phyloP scores from a whole-genome alignment of 2,888 invertebrate species.

The Melanostoma scalare region DNA sequence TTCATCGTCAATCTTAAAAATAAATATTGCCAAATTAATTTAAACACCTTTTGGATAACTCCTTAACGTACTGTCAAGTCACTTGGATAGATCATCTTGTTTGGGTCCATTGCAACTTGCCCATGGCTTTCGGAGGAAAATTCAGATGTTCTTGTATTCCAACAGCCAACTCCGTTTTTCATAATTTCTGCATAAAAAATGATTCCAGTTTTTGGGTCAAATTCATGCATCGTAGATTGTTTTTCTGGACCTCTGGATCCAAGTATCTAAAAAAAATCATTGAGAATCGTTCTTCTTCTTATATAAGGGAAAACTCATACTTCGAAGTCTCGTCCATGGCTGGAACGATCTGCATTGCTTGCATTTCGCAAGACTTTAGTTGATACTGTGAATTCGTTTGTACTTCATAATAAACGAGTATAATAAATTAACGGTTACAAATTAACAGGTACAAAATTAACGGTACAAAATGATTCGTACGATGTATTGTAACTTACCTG shows the following conservation, averaged over 20 bases:
- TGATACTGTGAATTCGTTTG: constrained; percentile 87
- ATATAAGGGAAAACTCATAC: constrained; percentile 74
- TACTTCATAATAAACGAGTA: constrained; percentile 81
- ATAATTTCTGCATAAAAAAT: constrained; percentile 89
- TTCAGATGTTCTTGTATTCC: constrained; percentile 84
- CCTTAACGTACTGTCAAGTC: constrained; percentile 83
- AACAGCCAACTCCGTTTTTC: constrained; percentile 88
- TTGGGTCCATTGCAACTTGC: constrained; percentile 84
- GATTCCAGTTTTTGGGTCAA: constrained; percentile 85
- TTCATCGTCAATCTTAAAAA: constrained; percentile 84
- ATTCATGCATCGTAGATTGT: constrained; percentile 88
- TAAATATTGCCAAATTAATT: background rate
- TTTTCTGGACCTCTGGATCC: constrained; percentile 86
- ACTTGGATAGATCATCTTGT: constrained; percentile 88
- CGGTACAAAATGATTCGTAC: too few relatives aligned
- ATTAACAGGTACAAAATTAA: too few relatives aligned
- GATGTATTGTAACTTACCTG: constrained; percentile 70
- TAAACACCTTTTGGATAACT: background rate
- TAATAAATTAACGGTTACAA: too few relatives aligned
- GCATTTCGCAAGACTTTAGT: constrained; percentile 85
- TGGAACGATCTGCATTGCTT: constrained; percentile 83
- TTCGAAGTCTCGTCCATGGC: constrained; percentile 84
- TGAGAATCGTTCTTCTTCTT: background rate
- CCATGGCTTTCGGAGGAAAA: constrained; percentile 83
- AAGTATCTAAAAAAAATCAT: constrained; percentile 80